These are phyloP conservation scores for Drosophila affinis DNA, from an alignment of 2,888 invertebrate species.

Conservation along the genomic window DNA sequence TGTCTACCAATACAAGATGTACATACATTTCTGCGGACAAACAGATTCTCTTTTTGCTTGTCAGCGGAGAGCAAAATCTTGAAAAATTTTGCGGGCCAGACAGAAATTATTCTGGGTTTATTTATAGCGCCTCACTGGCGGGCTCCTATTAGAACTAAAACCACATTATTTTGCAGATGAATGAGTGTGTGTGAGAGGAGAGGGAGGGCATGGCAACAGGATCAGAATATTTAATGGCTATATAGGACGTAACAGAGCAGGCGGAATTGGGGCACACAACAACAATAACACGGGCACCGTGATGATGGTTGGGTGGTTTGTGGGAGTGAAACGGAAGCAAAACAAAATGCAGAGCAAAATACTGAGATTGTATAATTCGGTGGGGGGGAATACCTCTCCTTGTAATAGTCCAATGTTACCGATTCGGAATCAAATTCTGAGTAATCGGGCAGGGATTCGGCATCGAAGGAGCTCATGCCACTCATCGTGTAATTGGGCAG, in stretches of 20 bases:
- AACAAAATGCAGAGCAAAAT: constrained; percentile 59
- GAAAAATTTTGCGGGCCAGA: constrained; percentile 31
- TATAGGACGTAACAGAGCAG: constrained; percentile 50
- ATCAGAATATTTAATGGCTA: constrained; percentile 58
- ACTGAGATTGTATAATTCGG: constrained; percentile 14
- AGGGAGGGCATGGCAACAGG: constrained; percentile 72
- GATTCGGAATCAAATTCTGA: constrained; percentile 86
- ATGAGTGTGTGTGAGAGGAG: constrained; percentile 29
- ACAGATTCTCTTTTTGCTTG: neutral
- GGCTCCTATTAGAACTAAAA: constrained; percentile 16
- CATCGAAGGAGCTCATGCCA: constrained; percentile 85
- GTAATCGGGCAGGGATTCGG: constrained; percentile 85
- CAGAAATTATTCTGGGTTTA: constrained; percentile 31
- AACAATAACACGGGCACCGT: constrained; percentile 50
- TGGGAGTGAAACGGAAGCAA: constrained; percentile 61
- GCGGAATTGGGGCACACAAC: constrained; percentile 64
- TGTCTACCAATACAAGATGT: neutral
- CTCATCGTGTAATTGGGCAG: constrained; percentile 82
- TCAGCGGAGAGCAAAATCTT: constrained; percentile 1
- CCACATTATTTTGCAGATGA: constrained; percentile 18
- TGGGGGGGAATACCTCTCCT: constrained; percentile 83
- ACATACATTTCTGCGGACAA: neutral
- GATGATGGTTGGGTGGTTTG: neutral
- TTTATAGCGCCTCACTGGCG: constrained; percentile 38
- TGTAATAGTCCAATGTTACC: constrained; percentile 84